Evolutionary conservation across 2,888 invertebrate species (phyloP), one percentile per base, ranked within the genome.

Genomic region (Corythucha ciliata): DNA sequence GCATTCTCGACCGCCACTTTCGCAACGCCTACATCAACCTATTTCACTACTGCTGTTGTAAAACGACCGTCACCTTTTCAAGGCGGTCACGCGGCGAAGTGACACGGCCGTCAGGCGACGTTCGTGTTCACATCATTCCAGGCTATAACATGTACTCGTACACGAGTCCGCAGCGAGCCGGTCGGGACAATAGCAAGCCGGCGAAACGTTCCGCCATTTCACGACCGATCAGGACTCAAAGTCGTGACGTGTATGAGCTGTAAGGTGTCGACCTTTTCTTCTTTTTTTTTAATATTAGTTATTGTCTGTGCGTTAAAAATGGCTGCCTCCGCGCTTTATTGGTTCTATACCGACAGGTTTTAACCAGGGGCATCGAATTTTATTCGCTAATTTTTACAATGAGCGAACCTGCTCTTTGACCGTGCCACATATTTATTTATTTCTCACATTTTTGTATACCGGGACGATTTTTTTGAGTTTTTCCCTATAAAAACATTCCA

Each of bases 21-120:
- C 73, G 83, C 29, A 75, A 74, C 53, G 81, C 83, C 5, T 86
- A 82, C 65, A 71, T 78, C 12, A 79, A 80, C 63, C 69, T 86
- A 7, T 86, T 84, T 64, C 80, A 82, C 63, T 87, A 86, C 63
- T 85, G 84, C 63, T 85, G 80, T 65, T 86, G 84, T 69, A 86
- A 85, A 66, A 83, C 79, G 7, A 79, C 81, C 4, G 78, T 79
- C 21, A 76, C 81, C 2, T 79, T 79, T 59, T 75, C 78, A 5
- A 68, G 78, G 53, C 72, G 82, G 34, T 74, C 77, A 48, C 67
- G 81, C 27, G 67, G 72, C 47, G 72, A 73, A 32, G 69, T 66
- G 7, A 45, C 68, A 50, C 64, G 73, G 24, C 71, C 76, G 12
- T 70, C 76, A 1, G 73, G 76, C 3, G 79, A 82, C 57, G 77